Evolutionary conservation across 2,113 vertebrate genomes (phyloP).

Genomic region (Hoplias malabaricus): DNA sequence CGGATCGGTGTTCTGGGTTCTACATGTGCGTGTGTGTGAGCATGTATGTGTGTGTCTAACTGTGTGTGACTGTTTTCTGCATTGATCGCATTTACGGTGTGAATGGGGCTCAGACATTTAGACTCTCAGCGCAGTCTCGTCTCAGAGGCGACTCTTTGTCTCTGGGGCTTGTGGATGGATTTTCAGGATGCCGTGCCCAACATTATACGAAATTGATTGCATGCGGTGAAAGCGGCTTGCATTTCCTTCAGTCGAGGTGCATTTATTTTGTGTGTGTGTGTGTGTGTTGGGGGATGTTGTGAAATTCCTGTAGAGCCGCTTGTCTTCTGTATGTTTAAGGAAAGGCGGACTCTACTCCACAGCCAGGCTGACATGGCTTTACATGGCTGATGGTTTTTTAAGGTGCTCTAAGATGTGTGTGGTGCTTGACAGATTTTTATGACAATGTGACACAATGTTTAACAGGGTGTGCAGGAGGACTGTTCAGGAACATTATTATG

Average conservation of each 20-base stretch:
- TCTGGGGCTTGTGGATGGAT: slow-evolving; percentile 59
- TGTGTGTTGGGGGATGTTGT: no score
- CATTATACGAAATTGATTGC: slow-evolving; percentile 64
- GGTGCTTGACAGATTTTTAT: slow-evolving; percentile 19
- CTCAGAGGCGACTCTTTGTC: slow-evolving; percentile 62
- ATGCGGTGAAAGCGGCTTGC: slow-evolving; percentile 46
- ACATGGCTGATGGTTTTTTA: slow-evolving; percentile 4
- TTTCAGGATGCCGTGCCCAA: slow-evolving; percentile 58
- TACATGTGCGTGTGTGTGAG: slow-evolving; percentile 8
- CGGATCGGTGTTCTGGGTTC: neutral
- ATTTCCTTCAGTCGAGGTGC: slow-evolving; percentile 20
- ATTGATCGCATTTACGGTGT: slow-evolving; percentile 33
- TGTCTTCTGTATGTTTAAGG: slow-evolving; percentile 14
- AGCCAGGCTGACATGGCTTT: neutral
- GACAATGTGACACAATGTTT: neutral
- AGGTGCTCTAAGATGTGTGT: neutral
- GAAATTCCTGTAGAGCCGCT: slow-evolving; percentile 22
- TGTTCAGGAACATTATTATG: slow-evolving; percentile 10
- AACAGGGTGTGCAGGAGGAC: neutral
- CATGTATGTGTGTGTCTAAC: neutral
- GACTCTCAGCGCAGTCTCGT: slow-evolving; percentile 9
- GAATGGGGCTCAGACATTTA: slow-evolving; percentile 32
- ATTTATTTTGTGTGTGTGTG: no score
- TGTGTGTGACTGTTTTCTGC: no score
- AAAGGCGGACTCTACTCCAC: slow-evolving; percentile 11